These are phyloP conservation scores for Mormyrus hasselquistii DNA, from an alignment of 2,797 vertebrate species.

Conservation along the genomic window DNA sequence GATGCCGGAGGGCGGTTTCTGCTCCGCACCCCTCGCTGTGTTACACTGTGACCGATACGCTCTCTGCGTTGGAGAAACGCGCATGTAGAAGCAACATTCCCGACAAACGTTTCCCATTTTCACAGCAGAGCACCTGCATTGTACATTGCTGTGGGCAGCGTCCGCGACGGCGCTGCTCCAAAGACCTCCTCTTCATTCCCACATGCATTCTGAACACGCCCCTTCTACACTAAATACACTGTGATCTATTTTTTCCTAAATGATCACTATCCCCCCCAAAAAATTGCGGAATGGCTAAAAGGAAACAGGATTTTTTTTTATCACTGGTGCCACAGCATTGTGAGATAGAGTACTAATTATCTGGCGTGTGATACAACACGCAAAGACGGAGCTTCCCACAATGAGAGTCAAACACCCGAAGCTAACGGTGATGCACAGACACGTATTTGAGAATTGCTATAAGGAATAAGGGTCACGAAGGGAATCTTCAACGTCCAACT, in stretches of 20 bases:
- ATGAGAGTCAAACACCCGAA: background rate
- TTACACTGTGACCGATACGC: background rate
- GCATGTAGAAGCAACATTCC: background rate
- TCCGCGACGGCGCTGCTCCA: background rate
- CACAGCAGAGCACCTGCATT: background rate
- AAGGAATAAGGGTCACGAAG: background rate
- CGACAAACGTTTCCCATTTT: background rate
- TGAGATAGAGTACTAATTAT: background rate
- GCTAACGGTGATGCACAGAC: background rate
- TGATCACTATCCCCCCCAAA: background rate
- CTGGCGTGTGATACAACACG: background rate
- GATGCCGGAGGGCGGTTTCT: background rate
- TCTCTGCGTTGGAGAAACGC: background rate
- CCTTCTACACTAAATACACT: background rate
- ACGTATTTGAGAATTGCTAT: background rate
- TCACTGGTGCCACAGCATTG: background rate
- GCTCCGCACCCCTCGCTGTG: background rate
- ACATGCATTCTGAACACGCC: background rate
- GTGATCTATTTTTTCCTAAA: background rate
- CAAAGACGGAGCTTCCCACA: background rate
- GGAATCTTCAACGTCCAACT: background rate
- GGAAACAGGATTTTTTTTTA: background rate
- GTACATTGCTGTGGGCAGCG: background rate
- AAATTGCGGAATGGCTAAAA: background rate
- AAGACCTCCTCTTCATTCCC: background rate